phyloP scores from a whole-genome alignment of 2,113 vertebrate species.

The Brachirus orientalis region DNA sequence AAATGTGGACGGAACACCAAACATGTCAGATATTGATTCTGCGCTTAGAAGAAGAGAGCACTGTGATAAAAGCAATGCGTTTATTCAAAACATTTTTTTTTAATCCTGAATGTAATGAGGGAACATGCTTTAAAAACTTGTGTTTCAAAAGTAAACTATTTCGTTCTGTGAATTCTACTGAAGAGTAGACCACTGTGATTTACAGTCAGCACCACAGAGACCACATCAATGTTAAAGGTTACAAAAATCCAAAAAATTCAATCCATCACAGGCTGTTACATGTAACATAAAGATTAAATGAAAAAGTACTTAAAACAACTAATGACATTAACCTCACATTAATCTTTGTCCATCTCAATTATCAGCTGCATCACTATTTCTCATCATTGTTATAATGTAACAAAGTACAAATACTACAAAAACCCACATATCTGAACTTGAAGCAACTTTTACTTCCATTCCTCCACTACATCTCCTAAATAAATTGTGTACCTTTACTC shows the following conservation, averaged over 20 bases:
- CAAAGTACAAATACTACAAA: too few relatives aligned
- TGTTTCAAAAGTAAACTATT: not conserved
- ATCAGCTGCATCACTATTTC: conserved; percentile 38
- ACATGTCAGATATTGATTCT: not conserved
- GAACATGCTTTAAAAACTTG: conserved; percentile 1
- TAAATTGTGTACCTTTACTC: too few relatives aligned
- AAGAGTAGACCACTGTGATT: not conserved
- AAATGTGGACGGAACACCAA: not conserved
- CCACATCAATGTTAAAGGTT: not conserved
- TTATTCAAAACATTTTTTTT: not conserved
- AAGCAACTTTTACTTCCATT: too few relatives aligned
- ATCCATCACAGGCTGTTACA: too few relatives aligned
- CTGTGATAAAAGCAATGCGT: not conserved
- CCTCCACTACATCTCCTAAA: too few relatives aligned
- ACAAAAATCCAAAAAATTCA: not conserved
- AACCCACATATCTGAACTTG: too few relatives aligned
- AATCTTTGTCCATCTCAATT: conserved; percentile 62
- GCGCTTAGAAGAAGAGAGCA: not conserved
- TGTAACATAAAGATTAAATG: not conserved
- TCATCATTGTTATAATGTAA: too few relatives aligned
- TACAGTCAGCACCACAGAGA: conserved; percentile 15
- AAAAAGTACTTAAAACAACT: not conserved
- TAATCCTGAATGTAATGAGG: not conserved
- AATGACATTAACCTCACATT: conserved; percentile 53
- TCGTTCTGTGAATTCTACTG: not conserved